Percentiles rank a stretch among this genome's conserved stretches.
phyloP scores from a whole-genome alignment of 2,888 invertebrate genomes.

The Xanthorhoe spadicearia region DNA sequence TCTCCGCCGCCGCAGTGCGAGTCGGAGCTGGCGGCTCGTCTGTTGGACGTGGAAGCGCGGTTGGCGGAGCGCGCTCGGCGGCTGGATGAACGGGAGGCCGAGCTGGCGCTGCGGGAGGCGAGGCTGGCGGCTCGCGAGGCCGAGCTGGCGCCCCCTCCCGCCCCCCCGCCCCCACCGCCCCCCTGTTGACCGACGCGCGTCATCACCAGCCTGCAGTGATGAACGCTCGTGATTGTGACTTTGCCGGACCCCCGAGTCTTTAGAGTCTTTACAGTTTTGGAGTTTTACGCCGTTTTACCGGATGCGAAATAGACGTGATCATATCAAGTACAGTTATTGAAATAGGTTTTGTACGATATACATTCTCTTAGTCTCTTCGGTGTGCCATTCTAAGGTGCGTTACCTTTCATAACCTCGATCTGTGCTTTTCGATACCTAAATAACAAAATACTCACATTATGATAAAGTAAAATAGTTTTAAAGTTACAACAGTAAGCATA shows the following conservation, averaged over 20 bases:
- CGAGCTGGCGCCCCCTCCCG: slow-evolving; percentile 49
- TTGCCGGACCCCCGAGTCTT: slow-evolving; percentile 31
- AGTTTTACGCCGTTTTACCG: slow-evolving; percentile 49
- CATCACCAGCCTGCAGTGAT: slow-evolving; percentile 64
- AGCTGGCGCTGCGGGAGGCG: slow-evolving; percentile 67
- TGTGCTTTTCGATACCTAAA: slow-evolving; percentile 75
- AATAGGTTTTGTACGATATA: slow-evolving; percentile 72
- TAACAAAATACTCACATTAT: slow-evolving; percentile 79
- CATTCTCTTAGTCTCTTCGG: slow-evolving; percentile 69
- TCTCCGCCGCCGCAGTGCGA: slow-evolving; percentile 83
- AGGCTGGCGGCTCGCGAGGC: slow-evolving; percentile 67
- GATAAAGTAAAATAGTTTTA: slow-evolving; percentile 75
- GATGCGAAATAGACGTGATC: slow-evolving; percentile 67
- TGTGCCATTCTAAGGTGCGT: slow-evolving; percentile 81
- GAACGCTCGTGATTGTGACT: slow-evolving; percentile 58
- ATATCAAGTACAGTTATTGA: slow-evolving; percentile 81
- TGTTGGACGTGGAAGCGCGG: slow-evolving; percentile 90
- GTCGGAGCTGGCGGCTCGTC: slow-evolving; percentile 71
- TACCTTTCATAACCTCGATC: slow-evolving; percentile 79
- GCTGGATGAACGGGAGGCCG: slow-evolving; percentile 72
- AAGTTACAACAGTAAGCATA: slow-evolving; percentile 79
- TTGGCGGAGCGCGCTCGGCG: slow-evolving; percentile 80
- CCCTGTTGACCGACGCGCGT: slow-evolving; percentile 78
- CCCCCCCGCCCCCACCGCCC: slow-evolving; percentile 44
- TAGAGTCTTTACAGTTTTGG: slow-evolving; percentile 53